Base-by-base conservation (phyloP, 92 coral and sea anemone species). In the Micromussa lordhowensis region DNA sequence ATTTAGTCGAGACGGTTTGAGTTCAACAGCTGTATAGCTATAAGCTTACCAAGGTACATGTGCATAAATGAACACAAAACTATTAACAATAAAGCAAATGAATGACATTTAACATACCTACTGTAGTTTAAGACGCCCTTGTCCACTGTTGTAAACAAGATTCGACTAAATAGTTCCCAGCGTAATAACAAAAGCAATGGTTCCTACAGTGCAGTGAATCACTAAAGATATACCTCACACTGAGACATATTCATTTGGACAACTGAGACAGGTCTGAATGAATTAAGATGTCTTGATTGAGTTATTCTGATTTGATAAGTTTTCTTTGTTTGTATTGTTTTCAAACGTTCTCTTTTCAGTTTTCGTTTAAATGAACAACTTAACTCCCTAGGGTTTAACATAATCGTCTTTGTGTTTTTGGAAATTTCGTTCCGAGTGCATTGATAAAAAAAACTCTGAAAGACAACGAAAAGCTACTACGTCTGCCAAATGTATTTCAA, bases 331-430 rank as follows among this genome's bases (percentile, higher is more conserved):
- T 63, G 19, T 5, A 63, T 80, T 63, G 84, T 80, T 26, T 36
- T 80, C 16, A 3, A 24, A 14, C n/a, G 68, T 63, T 38, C 51
- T 80, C 32, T 57, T 22, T 35, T 35, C 1, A 80, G 32, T 15
- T 8, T 34, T 32, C n/a, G 72, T 80, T 80, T 63, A 35, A 80
- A 63, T 61, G 84, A 80, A 80, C 84, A 80, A 36, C 57, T 36
- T 35, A 80, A 36, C 44, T 64, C 72, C 73, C 84, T 22, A 68
- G 74, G 55, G 54, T 35, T 55, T 29, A 29, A 29, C 28, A 21
- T 31, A 71, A 32, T 35, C 26, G 7, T 31, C 28, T 57, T 51
- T 51, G 64, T 17, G 48, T 5, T 58, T 35, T 17, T 53, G 8
- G 66, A 59, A 80, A 11, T 80, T 15, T 69, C 40, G 9, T 71